Evolutionary conservation across 2,113 vertebrate genomes (phyloP).

Genomic region (Gracilinanus agilis): DNA sequence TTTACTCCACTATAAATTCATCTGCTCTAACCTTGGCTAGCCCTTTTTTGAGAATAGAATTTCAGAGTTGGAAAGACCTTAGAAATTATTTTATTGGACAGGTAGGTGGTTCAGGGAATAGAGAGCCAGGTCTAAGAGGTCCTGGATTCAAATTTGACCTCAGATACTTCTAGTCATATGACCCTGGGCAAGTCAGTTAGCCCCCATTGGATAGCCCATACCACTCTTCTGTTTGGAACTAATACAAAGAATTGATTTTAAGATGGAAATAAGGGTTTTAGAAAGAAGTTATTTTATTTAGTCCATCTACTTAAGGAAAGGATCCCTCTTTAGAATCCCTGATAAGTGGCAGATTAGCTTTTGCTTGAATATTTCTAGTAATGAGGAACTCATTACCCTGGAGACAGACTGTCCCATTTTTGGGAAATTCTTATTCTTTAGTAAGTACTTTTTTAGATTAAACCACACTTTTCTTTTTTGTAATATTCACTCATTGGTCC

Average conservation of each 20-base stretch:
- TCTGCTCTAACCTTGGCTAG: background rate
- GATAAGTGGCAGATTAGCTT: background rate
- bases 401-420: background rate
- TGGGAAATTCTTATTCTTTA: background rate
- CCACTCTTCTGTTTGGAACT: too few species aligned
- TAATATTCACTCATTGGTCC: background rate
- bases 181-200: too few species aligned
- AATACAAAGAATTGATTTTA: too few species aligned
- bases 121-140: too few species aligned
- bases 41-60: background rate
- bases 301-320: background rate
- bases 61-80: background rate
- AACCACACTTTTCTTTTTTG: background rate
- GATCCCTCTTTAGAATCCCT: background rate
- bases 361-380: background rate
- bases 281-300: background rate
- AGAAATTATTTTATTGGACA: background rate
- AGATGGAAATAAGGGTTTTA: too few species aligned
- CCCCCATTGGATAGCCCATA: too few species aligned
- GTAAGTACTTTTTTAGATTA: background rate
- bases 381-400: background rate
- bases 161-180: too few species aligned
- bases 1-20: too few species aligned
- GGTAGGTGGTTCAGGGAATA: too few species aligned
- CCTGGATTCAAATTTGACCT: too few species aligned